These are phyloP conservation scores for Lathamus discolor DNA, from an alignment of 2,113 vertebrate genomes.

Conservation along the genomic window DNA sequence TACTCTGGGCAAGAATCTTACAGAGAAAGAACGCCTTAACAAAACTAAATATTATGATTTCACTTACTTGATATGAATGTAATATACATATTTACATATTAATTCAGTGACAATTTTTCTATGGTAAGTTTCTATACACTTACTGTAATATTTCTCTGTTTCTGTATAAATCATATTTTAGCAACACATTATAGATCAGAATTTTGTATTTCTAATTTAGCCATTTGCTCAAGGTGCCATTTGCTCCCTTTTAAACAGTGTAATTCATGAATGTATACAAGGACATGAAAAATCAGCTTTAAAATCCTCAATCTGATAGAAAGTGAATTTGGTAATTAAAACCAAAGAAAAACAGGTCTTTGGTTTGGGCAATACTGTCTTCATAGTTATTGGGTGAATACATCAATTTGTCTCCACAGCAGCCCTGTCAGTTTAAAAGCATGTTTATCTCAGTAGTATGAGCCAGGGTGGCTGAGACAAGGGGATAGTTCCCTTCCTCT, in stretches of 20 bases:
- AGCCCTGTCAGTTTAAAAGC: background rate
- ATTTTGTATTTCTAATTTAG: background rate
- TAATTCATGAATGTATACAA: background rate
- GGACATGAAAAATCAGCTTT: background rate
- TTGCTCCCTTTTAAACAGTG: background rate
- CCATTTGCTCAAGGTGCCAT: background rate
- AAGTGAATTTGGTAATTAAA: background rate
- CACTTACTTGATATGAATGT: slow-evolving; percentile 4
- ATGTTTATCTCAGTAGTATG: background rate
- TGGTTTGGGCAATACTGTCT: background rate
- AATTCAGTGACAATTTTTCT: background rate
- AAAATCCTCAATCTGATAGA: background rate
- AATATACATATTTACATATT: background rate
- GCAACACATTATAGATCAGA: background rate
- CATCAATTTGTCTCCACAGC: background rate
- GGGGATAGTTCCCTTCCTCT: background rate
- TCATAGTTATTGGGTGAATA: background rate
- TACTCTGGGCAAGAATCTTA: background rate
- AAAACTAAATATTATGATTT: background rate
- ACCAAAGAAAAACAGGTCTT: background rate
- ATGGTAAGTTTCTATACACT: background rate
- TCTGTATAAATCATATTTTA: background rate
- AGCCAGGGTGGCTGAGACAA: background rate
- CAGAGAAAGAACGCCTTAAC: background rate
- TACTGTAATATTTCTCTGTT: background rate